These are phyloP conservation scores for Bembecia ichneumoniformis DNA, from an alignment of 2,888 invertebrate genomes.

Conservation along the genomic window DNA sequence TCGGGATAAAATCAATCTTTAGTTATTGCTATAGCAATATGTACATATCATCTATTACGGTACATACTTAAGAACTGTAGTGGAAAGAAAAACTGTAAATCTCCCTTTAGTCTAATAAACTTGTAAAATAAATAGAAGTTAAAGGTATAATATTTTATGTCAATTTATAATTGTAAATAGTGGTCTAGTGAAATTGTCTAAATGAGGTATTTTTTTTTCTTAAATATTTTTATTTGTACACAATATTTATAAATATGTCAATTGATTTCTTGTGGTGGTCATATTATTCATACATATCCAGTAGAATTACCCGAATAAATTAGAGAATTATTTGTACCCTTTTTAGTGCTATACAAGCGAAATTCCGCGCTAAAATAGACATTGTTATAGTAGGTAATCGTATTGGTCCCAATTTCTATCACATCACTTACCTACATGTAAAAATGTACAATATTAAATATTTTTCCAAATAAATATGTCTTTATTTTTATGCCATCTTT, in stretches of 20 bases:
- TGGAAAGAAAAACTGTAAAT: not conserved
- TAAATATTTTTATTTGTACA: too few relatives aligned
- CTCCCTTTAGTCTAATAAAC: too few relatives aligned
- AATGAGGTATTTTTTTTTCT: too few relatives aligned
- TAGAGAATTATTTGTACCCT: too few relatives aligned
- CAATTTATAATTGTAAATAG: not conserved
- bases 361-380: not conserved
- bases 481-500: too few relatives aligned
- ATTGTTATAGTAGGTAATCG: not conserved
- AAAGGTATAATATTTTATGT: not conserved
- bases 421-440: conserved; percentile 8
- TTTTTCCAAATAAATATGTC: conserved; percentile 34
- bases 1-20: not conserved
- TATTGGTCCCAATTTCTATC: not conserved
- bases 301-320: too few relatives aligned
- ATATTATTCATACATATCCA: too few relatives aligned
- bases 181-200: too few relatives aligned
- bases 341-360: too few relatives aligned
- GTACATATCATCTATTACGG: conserved; percentile 13
- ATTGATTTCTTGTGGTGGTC: too few relatives aligned
- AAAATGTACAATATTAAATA: conserved; percentile 62
- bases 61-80: conserved; percentile 2
- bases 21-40: conserved; percentile 2
- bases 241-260: too few relatives aligned
- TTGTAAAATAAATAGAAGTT: not conserved